A percentile compares a stretch with the other conserved stretches of the same genome.
These are phyloP conservation scores for Orchesella cincta DNA, from an alignment of 1,140 invertebrate genomes.

Conservation along the genomic window DNA sequence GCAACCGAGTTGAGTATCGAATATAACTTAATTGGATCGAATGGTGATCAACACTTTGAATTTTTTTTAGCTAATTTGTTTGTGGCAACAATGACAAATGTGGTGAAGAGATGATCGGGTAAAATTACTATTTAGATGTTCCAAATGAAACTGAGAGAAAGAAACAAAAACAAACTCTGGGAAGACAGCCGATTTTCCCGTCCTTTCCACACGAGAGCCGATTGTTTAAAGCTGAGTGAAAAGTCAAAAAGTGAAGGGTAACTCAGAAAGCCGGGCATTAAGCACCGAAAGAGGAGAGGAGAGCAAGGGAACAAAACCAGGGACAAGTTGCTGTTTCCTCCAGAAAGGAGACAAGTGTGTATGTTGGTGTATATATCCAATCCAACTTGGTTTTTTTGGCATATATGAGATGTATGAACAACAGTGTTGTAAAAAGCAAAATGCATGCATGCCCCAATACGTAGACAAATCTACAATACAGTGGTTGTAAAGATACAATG, in stretches of 20 bases:
- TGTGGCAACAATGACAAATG: too few species aligned
- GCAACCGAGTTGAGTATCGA: too few species aligned
- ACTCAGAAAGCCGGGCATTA: constrained; percentile 28
- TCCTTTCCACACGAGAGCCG: constrained; percentile 24
- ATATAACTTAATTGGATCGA: too few species aligned
- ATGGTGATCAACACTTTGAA: too few species aligned
- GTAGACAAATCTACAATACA: neutral
- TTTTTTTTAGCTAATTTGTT: too few species aligned
- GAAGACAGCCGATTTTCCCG: constrained; percentile 6
- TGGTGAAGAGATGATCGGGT: neutral
- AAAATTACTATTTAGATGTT: neutral
- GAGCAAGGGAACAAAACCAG: constrained; percentile 29
- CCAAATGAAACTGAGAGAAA: neutral
- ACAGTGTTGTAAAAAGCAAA: constrained; percentile 2
- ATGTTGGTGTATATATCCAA: constrained; percentile 1
- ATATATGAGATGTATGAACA: constrained; percentile 2
- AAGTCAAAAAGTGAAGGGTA: constrained; percentile 30
- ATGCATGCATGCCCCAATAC: neutral
- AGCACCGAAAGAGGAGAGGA: constrained; percentile 4
- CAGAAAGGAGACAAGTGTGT: constrained; percentile 23
- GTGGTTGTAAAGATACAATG: neutral
- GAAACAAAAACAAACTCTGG: too few species aligned
- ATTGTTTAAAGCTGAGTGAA: constrained; percentile 30
- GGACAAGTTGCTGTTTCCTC: constrained; percentile 25
- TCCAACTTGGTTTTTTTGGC: neutral